A percentile compares a stretch with the other conserved stretches of the same genome.
These are phyloP conservation scores for Tragelaphus strepsiceros DNA, from an alignment of 2,113 vertebrate species.

Conservation along the genomic window DNA sequence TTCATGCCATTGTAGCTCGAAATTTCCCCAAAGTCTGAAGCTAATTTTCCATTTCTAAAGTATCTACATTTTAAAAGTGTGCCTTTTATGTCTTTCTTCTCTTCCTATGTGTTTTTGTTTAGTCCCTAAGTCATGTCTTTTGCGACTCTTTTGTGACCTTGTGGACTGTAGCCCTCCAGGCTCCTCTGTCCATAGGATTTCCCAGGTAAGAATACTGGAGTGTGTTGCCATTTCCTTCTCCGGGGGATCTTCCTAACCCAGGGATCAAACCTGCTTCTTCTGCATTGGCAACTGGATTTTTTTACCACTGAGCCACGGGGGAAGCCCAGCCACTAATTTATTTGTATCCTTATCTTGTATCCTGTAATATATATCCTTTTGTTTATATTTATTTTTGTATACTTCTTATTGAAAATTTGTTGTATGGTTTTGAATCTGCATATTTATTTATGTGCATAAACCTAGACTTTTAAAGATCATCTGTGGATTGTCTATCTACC, in stretches of 20 bases:
- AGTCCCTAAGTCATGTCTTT: neutral
- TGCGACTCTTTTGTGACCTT: neutral
- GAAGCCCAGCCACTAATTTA: neutral
- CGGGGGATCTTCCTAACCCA: neutral
- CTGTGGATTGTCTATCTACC: neutral
- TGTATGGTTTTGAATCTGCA: neutral
- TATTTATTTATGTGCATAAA: conserved; percentile 8
- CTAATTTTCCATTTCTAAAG: conserved; percentile 34
- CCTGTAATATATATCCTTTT: neutral
- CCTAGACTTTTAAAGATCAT: neutral
- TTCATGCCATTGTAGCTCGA: neutral
- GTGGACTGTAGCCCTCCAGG: neutral
- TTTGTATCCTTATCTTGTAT: neutral
- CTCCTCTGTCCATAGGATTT: neutral
- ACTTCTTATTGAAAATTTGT: neutral
- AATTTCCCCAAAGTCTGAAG: neutral
- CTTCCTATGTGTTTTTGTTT: neutral
- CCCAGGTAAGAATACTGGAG: neutral
- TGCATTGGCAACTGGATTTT: neutral
- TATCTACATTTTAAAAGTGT: neutral
- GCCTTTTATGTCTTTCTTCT: neutral
- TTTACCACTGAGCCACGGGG: neutral
- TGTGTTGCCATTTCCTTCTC: neutral
- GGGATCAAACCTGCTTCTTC: neutral
- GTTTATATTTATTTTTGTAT: neutral